Base-by-base conservation (phyloP, 2,797 vertebrate genomes). In the Phoeniculus purpureus region DNA sequence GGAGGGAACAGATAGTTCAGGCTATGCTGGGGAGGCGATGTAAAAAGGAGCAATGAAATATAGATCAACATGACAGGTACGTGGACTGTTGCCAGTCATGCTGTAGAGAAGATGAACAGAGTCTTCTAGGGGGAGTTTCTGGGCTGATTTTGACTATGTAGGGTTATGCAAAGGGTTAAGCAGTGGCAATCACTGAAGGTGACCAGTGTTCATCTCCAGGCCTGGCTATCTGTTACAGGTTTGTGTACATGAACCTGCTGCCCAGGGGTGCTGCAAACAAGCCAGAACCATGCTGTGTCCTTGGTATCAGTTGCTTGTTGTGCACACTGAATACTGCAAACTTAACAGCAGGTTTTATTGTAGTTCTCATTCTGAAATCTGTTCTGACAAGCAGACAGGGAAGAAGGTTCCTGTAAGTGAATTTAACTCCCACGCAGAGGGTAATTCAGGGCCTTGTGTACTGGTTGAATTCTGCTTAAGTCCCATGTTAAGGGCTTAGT, bases 401-500 rank as follows among this genome's bases (percentile, higher is more conserved):
- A 85, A 94, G 66, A 60, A 93, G 60, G 47, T 90, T 79, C 78
- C 77, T 82, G 55, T 62, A 68, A 86, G 25, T 66, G 83, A 93
- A 89, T 80, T 83, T 25, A 73, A 82, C 58, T 89, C 85, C 54
- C 65, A 74, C 7, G 0, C 66, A 52, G 43, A 94, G 86, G 62
- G 78, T 78, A 85, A 93, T 66, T 76, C 77, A 79, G 68, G 61
- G 40, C 70, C 64, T 77, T 51, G 60, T 60, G 54, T 52, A 55
- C 48, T 71, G 47, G 34, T 78, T 81, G 66, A 95, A 87, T 89
- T 71, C 85, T 16, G 15, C 87, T 73, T 79, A 83, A 92, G 91
- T 87, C 61, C 56, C 25, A 11, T 56, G 85, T 91, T 95, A 92
- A 94, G 50, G 62, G 55, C 47, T 90, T 90, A 75, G 77, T 66